These are phyloP conservation scores for Perca fluviatilis DNA, from an alignment of 2,113 vertebrate genomes.

Conservation along the genomic window DNA sequence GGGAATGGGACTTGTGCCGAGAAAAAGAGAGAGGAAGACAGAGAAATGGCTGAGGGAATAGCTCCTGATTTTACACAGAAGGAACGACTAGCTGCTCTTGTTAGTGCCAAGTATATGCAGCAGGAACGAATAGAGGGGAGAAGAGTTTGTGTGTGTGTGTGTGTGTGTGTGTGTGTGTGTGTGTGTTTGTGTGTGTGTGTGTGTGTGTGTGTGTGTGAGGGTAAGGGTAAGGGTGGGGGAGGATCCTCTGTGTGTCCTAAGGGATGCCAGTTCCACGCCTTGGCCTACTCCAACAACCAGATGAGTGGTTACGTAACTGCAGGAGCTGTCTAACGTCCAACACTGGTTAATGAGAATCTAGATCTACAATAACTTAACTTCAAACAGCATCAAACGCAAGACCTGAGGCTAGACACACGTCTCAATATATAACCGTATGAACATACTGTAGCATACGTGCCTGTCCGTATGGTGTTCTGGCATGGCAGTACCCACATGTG, in stretches of 20 bases:
- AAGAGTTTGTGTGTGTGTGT: constrained; percentile 19
- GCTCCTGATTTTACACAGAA: constrained; percentile 53
- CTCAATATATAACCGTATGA: constrained; percentile 2
- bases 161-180: too few species aligned
- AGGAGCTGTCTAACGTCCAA: constrained; percentile 70
- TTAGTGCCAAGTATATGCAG: constrained; percentile 45
- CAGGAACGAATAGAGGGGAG: constrained; percentile 38
- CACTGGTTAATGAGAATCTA: constrained; percentile 72
- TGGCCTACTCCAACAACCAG: constrained; percentile 77
- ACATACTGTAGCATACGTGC: constrained; percentile 6
- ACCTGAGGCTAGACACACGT: constrained; percentile 26
- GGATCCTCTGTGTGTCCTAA: constrained; percentile 71
- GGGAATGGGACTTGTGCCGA: neutral
- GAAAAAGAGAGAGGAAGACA: constrained; percentile 15
- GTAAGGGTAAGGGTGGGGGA: constrained; percentile 37
- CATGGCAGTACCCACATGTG: neutral
- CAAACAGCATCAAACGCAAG: constrained; percentile 57
- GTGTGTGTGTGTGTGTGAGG: neutral
- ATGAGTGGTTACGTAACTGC: constrained; percentile 78
- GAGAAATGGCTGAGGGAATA: constrained; percentile 24
- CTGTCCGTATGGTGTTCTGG: neutral
- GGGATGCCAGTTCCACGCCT: constrained; percentile 79
- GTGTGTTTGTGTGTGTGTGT: too few species aligned
- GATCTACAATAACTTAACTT: constrained; percentile 66
- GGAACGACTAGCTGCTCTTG: constrained; percentile 26